Evolutionary conservation across 2,888 invertebrate genomes (phyloP), one percentile per base, ranked within the genome.

Genomic region (Parnassius smintheus): DNA sequence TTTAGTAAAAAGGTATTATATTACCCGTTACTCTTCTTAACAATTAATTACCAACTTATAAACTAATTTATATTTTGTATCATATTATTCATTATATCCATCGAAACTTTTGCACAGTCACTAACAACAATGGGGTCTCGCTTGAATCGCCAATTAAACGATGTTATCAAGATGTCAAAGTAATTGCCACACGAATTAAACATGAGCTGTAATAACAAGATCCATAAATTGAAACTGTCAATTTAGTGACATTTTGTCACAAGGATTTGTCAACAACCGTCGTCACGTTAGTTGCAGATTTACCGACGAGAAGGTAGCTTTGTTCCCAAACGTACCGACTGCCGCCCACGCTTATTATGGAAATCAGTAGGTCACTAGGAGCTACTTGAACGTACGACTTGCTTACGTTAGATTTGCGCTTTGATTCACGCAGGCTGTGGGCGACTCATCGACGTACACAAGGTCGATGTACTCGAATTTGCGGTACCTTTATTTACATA

Each of bases 321-420:
- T 13, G 52, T 18, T 35, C 62, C 59, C 49, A 64, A 64, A 60
- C 63, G 56, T 55, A 62, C 59, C 25, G 45, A 45, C 59, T 12
- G 51, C 75, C 87, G 75, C 90, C 89, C 80, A 89, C 88, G 77
- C 73, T 75, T 75, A 48, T 69, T 85, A 88, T 88, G 86, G 86
- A 88, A 88, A 88, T 86, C 89, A 91, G 83, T 91, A 87, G 90
- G 90, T 90, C 90, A 91, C 85, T 89, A 79, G 86, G 81, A 85
- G 82, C 85, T 78, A 80, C 81, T 77, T 73, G 72, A 74, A 72
- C 73, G 62, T 69, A 71, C 72, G 74, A 73, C 67, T 73, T 73
- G 70, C 75, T 74, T 82, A 80, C 81, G 81, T 80, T 83, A 82
- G 82, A 82, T 82, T 74, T 75, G 70, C 65, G 75, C 75, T 82